Conservation (phyloP, 2,888 invertebrate genomes). For the Tricholauxania praeusta region DNA sequence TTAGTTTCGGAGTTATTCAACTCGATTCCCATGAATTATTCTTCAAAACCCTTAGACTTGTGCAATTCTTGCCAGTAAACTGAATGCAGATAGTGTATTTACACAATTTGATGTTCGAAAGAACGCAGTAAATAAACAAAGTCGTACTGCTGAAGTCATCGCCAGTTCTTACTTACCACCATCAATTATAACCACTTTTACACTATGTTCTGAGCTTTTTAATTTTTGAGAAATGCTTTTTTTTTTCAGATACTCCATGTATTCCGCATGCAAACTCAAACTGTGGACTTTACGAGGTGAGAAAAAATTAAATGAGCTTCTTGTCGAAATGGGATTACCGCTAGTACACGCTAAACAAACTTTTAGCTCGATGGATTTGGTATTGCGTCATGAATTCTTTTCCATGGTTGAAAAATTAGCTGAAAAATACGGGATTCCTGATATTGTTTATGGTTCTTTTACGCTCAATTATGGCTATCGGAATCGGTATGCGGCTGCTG, state of each 20-base stretch:
- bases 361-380: conserved; percentile 89
- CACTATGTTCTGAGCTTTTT: background rate
- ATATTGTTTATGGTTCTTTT: conserved; percentile 83
- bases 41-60: too few species aligned
- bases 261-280: conserved; percentile 82
- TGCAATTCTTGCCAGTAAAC: too few species aligned
- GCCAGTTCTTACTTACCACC: background rate
- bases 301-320: conserved; percentile 82
- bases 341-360: conserved; percentile 87
- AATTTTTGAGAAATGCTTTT: background rate
- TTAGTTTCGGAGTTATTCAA: too few species aligned
- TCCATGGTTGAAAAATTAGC: conserved; percentile 76
- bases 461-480: conserved; percentile 85
- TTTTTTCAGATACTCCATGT: conserved; percentile 74
- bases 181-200: too few species aligned
- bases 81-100: too few species aligned
- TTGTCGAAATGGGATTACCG: conserved; percentile 95
- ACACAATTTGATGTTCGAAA: too few species aligned
- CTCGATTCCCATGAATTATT: too few species aligned
- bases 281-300: conserved; percentile 90
- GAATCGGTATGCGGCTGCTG: conserved; percentile 83
- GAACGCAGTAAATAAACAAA: background rate
- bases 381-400: conserved; percentile 81
- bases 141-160: background rate
- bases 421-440: conserved; percentile 77